These are phyloP conservation scores for Helicoverpa assulta DNA, from an alignment of 2,888 invertebrate species.

Conservation along the genomic window DNA sequence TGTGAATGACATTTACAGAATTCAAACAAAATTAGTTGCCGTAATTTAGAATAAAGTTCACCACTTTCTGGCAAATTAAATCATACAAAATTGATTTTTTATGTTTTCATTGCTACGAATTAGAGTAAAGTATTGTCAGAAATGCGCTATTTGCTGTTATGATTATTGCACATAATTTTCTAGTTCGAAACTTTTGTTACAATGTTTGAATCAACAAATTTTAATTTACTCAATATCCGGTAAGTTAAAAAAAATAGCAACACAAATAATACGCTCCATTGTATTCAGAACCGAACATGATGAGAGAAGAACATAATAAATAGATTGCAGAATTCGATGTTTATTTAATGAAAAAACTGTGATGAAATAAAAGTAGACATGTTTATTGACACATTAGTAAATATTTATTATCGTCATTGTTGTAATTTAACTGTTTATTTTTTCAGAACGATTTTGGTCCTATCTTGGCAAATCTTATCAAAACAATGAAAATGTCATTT, in stretches of 20 bases:
- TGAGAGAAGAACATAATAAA: background rate
- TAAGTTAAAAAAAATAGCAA: background rate
- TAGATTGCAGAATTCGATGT: too few relatives aligned
- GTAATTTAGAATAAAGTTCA: background rate
- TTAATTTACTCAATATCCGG: background rate
- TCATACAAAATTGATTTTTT: background rate
- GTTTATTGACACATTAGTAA: background rate
- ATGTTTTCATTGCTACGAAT: background rate
- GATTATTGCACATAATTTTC: background rate
- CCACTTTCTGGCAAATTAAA: background rate
- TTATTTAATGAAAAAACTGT: too few relatives aligned
- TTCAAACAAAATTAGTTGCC: conserved; percentile 10
- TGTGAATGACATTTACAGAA: conserved; percentile 27
- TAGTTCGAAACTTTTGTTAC: background rate
- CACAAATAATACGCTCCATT: background rate
- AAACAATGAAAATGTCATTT: background rate
- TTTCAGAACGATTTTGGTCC: background rate
- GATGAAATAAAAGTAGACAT: background rate
- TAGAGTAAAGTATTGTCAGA: background rate
- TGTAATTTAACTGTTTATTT: background rate
- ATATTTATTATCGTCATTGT: background rate
- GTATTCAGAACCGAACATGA: background rate
- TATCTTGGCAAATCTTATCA: background rate
- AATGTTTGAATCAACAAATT: background rate
- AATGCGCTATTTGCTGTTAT: background rate